Percentiles rank a stretch among this genome's conserved stretches.
Conservation (phyloP, 2,888 invertebrate species). For the Girardia tigrina region DNA sequence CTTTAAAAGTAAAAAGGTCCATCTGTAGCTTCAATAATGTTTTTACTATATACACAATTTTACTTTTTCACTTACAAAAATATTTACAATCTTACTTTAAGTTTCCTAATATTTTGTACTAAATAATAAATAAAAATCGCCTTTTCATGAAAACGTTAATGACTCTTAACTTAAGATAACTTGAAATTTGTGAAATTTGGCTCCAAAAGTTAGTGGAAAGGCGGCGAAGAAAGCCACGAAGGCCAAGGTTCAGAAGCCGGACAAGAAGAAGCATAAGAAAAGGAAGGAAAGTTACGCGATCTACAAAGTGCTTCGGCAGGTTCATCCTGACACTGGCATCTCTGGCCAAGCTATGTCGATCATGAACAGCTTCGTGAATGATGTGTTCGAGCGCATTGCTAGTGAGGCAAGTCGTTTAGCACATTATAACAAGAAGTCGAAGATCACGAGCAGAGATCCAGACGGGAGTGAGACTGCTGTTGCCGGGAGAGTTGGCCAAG, state of each 20-base stretch:
- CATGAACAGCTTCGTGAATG: conserved; percentile 64
- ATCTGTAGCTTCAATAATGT: too few relatives aligned
- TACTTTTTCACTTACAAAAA: too few relatives aligned
- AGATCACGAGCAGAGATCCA: conserved; percentile 32
- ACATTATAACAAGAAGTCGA: conserved; percentile 52
- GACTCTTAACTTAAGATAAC: too few relatives aligned
- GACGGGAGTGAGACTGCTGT: conserved; percentile 26
- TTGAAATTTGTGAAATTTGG: too few relatives aligned
- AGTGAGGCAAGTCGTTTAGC: conserved; percentile 56
- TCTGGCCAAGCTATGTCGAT: conserved; percentile 62
- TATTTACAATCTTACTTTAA: too few relatives aligned
- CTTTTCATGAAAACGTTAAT: too few relatives aligned
- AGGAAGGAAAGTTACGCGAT: conserved; percentile 36
- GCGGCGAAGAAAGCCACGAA: conserved; percentile 34
- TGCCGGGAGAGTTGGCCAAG: conserved; percentile 33
- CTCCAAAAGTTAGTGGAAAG: conserved; percentile 30
- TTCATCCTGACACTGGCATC: conserved; percentile 58
- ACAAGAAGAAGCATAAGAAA: conserved; percentile 35
- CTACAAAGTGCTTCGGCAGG: conserved; percentile 37
- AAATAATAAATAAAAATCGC: too few relatives aligned
- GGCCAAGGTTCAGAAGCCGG: conserved; percentile 35
- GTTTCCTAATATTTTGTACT: too few relatives aligned
- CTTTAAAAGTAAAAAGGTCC: too few relatives aligned
- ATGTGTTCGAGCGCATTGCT: conserved; percentile 62
- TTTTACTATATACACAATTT: too few relatives aligned